Evolutionary conservation across 2,888 invertebrate species (phyloP).

Genomic region (Dolomedes plantarius): DNA sequence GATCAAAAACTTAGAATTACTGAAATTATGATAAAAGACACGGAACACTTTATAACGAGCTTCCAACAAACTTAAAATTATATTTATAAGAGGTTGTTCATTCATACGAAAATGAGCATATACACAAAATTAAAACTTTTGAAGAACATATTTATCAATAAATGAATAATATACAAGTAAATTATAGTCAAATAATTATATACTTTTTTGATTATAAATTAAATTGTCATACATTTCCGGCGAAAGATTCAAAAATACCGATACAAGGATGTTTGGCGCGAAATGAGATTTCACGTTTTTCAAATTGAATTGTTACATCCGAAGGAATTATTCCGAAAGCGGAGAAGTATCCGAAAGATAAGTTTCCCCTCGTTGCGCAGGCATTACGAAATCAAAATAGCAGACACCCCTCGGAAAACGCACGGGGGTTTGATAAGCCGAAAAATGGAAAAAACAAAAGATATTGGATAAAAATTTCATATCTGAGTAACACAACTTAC

Average conservation of each 20-base stretch:
- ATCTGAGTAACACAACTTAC: conserved; percentile 21
- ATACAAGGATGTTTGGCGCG: background rate
- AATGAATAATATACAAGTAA: too few species aligned
- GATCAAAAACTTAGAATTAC: too few species aligned
- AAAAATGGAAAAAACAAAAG: background rate
- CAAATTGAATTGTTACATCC: background rate
- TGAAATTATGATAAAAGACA: too few species aligned
- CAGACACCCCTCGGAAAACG: conserved; percentile 20
- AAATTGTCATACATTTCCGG: too few species aligned
- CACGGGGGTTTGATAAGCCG: background rate
- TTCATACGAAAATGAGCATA: too few species aligned
- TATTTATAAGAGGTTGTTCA: too few species aligned
- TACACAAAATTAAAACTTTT: too few species aligned
- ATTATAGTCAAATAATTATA: too few species aligned
- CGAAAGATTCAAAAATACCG: background rate
- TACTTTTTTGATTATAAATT: too few species aligned
- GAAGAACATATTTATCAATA: too few species aligned
- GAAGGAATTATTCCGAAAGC: background rate
- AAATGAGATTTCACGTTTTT: background rate
- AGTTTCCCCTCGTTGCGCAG: conserved; percentile 66
- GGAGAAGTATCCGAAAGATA: conserved; percentile 38
- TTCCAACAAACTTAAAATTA: too few species aligned
- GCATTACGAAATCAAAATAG: conserved; percentile 60
- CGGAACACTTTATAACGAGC: too few species aligned
- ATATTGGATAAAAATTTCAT: background rate